A percentile compares a stretch with the other conserved stretches of the same genome.
Evolutionary conservation across 2,888 invertebrate genomes (phyloP).

Genomic region (Hypena proboscidalis): DNA sequence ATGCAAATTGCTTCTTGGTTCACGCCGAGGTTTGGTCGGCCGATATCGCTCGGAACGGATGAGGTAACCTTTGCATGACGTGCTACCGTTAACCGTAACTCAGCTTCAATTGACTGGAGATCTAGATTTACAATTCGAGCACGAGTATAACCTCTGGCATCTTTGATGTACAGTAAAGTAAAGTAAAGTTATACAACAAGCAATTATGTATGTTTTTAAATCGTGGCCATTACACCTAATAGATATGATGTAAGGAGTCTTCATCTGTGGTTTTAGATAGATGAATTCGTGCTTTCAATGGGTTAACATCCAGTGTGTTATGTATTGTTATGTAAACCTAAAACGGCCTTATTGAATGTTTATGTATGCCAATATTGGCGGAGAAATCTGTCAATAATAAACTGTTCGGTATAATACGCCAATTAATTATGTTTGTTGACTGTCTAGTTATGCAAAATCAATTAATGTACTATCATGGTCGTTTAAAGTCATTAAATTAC

Average conservation of each 20-base stretch:
- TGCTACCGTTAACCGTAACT: conserved; percentile 12
- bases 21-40: conserved; percentile 32
- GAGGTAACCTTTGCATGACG: conserved; percentile 20
- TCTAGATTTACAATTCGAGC: conserved; percentile 8
- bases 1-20: conserved; percentile 64
- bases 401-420: neutral
- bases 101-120: neutral
- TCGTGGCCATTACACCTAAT: conserved; percentile 34
- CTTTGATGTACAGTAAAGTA: conserved; percentile 23
- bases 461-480: no score
- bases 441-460: no score
- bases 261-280: conserved; percentile 10
- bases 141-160: neutral
- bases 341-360: conserved; percentile 14
- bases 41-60: conserved; percentile 32
- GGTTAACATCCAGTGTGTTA: conserved; percentile 18
- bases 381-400: conserved; percentile 19
- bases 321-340: conserved; percentile 33
- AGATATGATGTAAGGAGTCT: conserved; percentile 35
- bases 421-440: neutral
- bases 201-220: conserved; percentile 31
- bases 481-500: no score
- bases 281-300: conserved; percentile 21
- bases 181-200: conserved; percentile 32
- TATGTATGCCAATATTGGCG: conserved; percentile 14